Base-by-base conservation (phyloP, 2,888 invertebrate species). In the Catocala fraxini region DNA sequence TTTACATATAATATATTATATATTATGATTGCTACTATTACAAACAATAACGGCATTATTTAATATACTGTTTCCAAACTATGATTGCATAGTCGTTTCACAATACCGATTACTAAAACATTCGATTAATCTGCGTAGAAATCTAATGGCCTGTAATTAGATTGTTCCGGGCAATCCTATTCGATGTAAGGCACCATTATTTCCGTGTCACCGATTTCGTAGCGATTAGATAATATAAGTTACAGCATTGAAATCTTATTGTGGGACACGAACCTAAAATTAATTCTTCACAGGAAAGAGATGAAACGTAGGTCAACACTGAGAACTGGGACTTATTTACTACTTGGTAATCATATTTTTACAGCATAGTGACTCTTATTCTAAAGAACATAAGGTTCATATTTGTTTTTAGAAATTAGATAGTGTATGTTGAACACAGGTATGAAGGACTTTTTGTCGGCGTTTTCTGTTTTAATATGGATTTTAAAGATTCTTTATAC, bases 391-490 rank as follows among this genome's bases (percentile, higher is more conserved):
- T 64, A 63, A 60, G 56, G 42, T 15, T 15, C 12, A 4, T 34
- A 25, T 55, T 58, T 25, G 0, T 5, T 47, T 56, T 54, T n/a
- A 0, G 13, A 0, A 25, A 0, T 12, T 0, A 6, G 47, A 56
- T 35, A 10, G n/a, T 25, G n/a, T 43, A 6, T 58, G 47, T 59
- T 56, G 51, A 68, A 49, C 55, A 75, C 82, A 83, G 83, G 83
- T 84, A 87, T 80, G 73, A 82, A 81, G 80, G 71, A 78, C 77
- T 75, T 84, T 85, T 83, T 84, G 82, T 82, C 77, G 81, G 80
- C 80, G 86, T 81, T 75, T 73, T 82, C 83, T 89, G 85, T 90
- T 89, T 90, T 89, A 89, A 88, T 89, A 89, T 84, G 80, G 82
- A 87, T 86, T 85, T 87, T 82, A 75, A 75, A 80, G 76, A 84